Evolutionary conservation across 2,888 invertebrate genomes (phyloP).

Genomic region (Holacanthella duospinosa): DNA sequence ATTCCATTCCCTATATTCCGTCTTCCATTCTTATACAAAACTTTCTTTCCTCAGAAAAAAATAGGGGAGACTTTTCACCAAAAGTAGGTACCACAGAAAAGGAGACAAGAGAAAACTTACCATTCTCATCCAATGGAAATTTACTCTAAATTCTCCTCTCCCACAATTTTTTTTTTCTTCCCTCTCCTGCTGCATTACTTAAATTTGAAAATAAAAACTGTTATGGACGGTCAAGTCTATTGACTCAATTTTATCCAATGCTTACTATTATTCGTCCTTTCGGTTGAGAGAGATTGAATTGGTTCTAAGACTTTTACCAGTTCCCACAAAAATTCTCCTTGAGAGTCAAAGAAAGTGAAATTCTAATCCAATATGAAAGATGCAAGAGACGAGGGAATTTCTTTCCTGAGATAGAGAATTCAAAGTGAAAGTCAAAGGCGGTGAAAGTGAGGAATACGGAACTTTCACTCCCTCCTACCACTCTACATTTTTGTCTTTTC

Average conservation of each 20-base stretch:
- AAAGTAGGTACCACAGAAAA: background rate
- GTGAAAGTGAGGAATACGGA: background rate
- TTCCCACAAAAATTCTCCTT: too few species aligned
- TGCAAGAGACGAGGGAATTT: too few species aligned
- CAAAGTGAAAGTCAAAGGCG: too few species aligned
- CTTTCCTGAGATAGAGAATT: too few species aligned
- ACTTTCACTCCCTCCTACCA: background rate
- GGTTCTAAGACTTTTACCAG: too few species aligned
- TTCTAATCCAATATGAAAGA: background rate
- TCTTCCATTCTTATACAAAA: background rate
- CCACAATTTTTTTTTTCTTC: background rate
- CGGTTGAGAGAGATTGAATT: too few species aligned
- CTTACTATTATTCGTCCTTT: too few species aligned
- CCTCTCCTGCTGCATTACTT: too few species aligned
- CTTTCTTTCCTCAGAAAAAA: background rate
- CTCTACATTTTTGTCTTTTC: background rate
- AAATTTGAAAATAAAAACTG: too few species aligned
- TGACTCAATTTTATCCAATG: too few species aligned
- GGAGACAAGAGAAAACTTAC: background rate
- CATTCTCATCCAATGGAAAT: background rate
- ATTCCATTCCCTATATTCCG: background rate
- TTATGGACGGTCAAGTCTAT: too few species aligned
- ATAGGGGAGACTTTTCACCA: background rate
- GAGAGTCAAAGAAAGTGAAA: background rate
- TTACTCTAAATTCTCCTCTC: background rate